Percentiles rank a stretch among this genome's conserved stretches.
phyloP scores from a whole-genome alignment of 2,113 vertebrate genomes.

The Sakesphorus luctuosus region DNA sequence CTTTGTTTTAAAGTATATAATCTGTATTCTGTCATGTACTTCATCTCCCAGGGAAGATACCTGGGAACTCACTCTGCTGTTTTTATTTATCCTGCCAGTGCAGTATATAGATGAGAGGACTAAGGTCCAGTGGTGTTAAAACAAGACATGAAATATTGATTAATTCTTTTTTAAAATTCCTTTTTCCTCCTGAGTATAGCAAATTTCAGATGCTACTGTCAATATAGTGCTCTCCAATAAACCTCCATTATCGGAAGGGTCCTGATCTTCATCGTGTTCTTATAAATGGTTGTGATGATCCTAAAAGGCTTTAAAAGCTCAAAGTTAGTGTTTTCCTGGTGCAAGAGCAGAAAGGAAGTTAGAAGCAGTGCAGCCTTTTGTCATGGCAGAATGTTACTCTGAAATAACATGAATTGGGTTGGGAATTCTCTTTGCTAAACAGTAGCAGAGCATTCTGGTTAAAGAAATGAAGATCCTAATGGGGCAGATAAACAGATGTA shows the following conservation, averaged over 20 bases:
- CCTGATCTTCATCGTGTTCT: slow-evolving; percentile 55
- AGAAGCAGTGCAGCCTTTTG: slow-evolving; percentile 24
- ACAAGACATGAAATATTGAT: slow-evolving; percentile 76
- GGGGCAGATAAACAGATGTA: neutral
- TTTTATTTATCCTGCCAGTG: slow-evolving; percentile 75
- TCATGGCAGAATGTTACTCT: neutral
- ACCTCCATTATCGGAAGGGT: slow-evolving; percentile 40
- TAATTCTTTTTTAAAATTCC: slow-evolving; percentile 64
- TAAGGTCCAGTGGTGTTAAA: slow-evolving; percentile 72
- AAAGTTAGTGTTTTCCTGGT: slow-evolving; percentile 11
- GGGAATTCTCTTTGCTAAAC: slow-evolving; percentile 33
- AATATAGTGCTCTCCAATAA: slow-evolving; percentile 64
- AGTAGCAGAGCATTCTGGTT: slow-evolving; percentile 5
- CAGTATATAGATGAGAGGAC: slow-evolving; percentile 71
- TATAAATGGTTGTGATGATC: slow-evolving; percentile 61
- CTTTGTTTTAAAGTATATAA: slow-evolving; percentile 68
- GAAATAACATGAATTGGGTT: neutral
- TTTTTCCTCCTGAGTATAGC: slow-evolving; percentile 62
- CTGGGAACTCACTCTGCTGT: slow-evolving; percentile 64
- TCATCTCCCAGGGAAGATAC: slow-evolving; percentile 65
- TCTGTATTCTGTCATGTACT: slow-evolving; percentile 73
- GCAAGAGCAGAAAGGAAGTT: slow-evolving; percentile 2
- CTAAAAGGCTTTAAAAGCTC: slow-evolving; percentile 42
- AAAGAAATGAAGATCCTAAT: neutral
- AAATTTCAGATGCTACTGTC: slow-evolving; percentile 65